Evolutionary conservation across 2,113 vertebrate species (phyloP).

Genomic region (Cephalopholis sonnerati): DNA sequence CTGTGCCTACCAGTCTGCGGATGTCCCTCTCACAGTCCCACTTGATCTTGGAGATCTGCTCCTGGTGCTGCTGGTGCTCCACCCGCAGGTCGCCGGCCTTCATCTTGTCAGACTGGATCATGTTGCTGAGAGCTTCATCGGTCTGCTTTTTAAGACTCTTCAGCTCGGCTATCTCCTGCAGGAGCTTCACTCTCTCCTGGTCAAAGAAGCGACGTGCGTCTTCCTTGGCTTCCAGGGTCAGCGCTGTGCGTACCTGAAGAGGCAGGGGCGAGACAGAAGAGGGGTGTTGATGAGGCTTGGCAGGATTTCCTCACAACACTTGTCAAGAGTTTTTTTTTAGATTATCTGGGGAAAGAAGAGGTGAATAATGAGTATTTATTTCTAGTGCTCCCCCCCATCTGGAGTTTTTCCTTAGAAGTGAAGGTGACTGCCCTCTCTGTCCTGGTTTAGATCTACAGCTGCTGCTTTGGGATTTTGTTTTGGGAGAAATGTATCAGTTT

Average conservation of each 20-base stretch:
- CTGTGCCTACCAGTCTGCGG: slow-evolving; percentile 89
- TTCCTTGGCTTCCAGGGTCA: slow-evolving; percentile 95
- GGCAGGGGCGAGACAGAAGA: background rate
- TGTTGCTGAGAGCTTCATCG: slow-evolving; percentile 95
- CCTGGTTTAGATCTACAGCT: background rate
- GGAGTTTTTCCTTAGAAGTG: background rate
- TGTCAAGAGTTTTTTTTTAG: background rate
- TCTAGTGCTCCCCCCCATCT: background rate
- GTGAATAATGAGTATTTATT: slow-evolving; percentile 9
- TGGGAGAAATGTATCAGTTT: too few species aligned
- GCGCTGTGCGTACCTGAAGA: slow-evolving; percentile 90
- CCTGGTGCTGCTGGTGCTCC: slow-evolving; percentile 98
- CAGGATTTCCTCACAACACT: background rate
- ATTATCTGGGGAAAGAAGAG: background rate
- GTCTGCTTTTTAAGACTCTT: slow-evolving; percentile 96
- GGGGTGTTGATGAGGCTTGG: background rate
- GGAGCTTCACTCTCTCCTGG: slow-evolving; percentile 94
- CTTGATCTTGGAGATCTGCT: slow-evolving; percentile 98
- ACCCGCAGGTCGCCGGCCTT: slow-evolving; percentile 96
- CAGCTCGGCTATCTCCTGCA: slow-evolving; percentile 95
- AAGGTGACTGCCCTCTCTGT: background rate
- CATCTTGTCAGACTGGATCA: slow-evolving; percentile 98
- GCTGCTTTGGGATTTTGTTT: background rate
- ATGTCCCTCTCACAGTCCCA: slow-evolving; percentile 98
- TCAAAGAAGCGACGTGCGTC: slow-evolving; percentile 97